Percentiles rank a stretch among this genome's conserved stretches.
Conservation (phyloP, 2,797 vertebrate species). For the Gallinago nigripennis region DNA sequence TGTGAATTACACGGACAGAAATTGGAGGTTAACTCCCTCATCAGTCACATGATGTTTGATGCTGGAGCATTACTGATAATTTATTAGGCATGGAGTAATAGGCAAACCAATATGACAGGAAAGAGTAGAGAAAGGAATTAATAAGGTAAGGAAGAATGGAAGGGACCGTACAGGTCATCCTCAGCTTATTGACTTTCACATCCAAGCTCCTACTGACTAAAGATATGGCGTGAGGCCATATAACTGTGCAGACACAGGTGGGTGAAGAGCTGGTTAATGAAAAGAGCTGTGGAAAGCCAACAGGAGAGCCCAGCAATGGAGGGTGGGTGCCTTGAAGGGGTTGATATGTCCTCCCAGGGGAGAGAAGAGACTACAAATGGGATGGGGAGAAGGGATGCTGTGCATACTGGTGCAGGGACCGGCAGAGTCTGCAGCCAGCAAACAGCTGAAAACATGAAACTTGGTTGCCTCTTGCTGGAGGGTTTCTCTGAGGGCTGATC, state of each 20-base stretch:
- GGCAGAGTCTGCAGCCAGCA: fast-evolving
- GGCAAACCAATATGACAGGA: conserved; percentile 52
- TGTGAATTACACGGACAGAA: conserved; percentile 68
- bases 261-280: background rate
- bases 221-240: background rate
- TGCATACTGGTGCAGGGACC: fast-evolving
- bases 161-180: background rate
- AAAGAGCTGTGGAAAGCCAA: background rate
- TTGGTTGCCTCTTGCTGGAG: background rate
- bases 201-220: background rate
- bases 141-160: background rate
- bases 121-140: conserved; percentile 11
- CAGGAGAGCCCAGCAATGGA: background rate
- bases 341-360: fast-evolving
- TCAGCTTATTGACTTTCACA: background rate
- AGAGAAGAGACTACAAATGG: background rate
- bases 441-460: background rate
- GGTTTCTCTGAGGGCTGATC: background rate
- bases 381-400: background rate
- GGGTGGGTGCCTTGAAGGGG: background rate
- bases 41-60: conserved; percentile 73
- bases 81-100: conserved; percentile 69
- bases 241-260: fast-evolving
- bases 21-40: conserved; percentile 69
- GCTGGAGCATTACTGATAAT: conserved; percentile 60